Conservation (phyloP, 2,113 vertebrate species). For the Pygoscelis antarcticus region DNA sequence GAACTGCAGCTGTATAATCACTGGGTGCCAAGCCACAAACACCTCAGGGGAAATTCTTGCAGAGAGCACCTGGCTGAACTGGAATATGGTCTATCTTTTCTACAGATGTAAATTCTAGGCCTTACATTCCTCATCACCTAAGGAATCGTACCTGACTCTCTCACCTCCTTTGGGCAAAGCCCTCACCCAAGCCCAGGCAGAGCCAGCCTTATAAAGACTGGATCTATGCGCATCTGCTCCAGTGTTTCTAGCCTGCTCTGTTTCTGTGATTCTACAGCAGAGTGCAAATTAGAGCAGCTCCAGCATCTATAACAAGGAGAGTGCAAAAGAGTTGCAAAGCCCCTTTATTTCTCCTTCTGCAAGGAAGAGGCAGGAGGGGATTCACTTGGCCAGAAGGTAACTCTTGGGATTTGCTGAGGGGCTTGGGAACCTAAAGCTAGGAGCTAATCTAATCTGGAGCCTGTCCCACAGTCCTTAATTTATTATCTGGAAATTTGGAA, state of each 20-base stretch:
- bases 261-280: background rate
- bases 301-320: background rate
- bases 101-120: background rate
- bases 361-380: background rate
- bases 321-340: background rate
- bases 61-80: constrained; percentile 7
- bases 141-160: background rate
- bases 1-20: background rate
- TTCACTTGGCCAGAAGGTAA: background rate
- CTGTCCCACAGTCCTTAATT: background rate
- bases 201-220: background rate
- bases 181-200: background rate
- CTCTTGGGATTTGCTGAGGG: background rate
- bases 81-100: background rate
- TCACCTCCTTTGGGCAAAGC: background rate
- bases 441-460: constrained; percentile 1
- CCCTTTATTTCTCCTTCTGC: background rate
- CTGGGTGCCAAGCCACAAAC: background rate
- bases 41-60: background rate
- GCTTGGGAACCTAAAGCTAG: background rate
- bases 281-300: background rate
- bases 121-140: background rate
- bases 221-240: background rate
- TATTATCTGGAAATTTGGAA: constrained; percentile 31
- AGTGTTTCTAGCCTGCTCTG: background rate